Evolutionary conservation across 2,797 vertebrate genomes (phyloP), one percentile per base, ranked within the genome.

Genomic region (Fundulus diaphanus): DNA sequence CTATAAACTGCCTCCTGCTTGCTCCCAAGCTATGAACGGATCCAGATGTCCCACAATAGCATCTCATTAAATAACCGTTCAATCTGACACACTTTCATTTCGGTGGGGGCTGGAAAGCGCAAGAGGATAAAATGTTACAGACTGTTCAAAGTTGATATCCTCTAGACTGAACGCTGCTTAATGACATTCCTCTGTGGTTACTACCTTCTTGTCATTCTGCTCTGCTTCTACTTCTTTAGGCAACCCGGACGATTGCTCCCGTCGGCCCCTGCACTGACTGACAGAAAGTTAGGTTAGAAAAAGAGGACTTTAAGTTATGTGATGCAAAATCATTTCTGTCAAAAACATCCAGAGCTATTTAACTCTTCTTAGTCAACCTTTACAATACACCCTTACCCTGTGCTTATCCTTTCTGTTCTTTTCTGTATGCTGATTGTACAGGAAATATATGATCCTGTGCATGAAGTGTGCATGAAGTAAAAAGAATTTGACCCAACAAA

Each of bases 61-160:
- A 92, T 90, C 89, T 93, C 94, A 94, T 95, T 95, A 95, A 96
- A 95, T 93, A 94, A 94, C 91, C 87, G 90, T 92, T 94, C 92
- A 94, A 94, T 92, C 89, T 94, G 94, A 94, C 92, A 93, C 89
- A 88, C 89, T 95, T 94, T 93, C 69, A 77, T 94, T 94, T 93
- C 82, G 82, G 89, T 70, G 79, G 84, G 90, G 63, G 24, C 11
- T 7, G 86, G 81, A 91, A 90, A 91, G 88, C 84, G 83, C 87
- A 81, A 86, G 87, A 79, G 93, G 85, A 94, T 94, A 95, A 95
- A 95, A 94, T 90, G 91, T 90, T 93, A 93, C 95, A 93, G 92
- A 92, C 94, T 93, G 86, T 89, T 92, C 82, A 89, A 88, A 92
- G 92, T 82, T 68, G 73, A 82, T 81, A 81, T 92, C 82, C 80